Percentiles rank a stretch among this genome's conserved stretches.
phyloP scores from a whole-genome alignment of 1,140 invertebrate species.

The Pentalonia nigronervosa region DNA sequence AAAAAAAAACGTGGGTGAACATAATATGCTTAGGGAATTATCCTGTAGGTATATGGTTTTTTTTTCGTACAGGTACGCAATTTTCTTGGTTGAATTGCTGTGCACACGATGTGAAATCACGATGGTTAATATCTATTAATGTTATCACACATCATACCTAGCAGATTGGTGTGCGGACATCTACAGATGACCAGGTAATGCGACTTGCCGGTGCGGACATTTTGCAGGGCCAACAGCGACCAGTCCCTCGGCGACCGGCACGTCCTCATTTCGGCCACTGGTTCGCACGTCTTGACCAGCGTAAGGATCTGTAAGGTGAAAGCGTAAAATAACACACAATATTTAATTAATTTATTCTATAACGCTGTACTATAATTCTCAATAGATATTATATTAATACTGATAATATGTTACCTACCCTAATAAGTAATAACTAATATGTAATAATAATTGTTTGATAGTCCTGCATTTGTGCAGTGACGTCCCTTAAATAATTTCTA shows the following conservation, averaged over 20 bases:
- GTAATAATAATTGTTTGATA: background rate
- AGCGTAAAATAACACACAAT: background rate
- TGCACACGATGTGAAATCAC: background rate
- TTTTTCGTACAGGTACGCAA: no score
- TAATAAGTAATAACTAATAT: background rate
- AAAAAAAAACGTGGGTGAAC: no score
- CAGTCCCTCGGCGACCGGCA: slow-evolving; percentile 88
- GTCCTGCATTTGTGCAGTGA: background rate
- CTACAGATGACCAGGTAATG: slow-evolving; percentile 93
- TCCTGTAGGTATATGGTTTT: no score
- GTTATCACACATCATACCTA: slow-evolving; percentile 59
- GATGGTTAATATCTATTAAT: background rate
- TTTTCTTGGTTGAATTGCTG: background rate
- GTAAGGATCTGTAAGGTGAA: slow-evolving; percentile 75
- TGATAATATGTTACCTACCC: background rate
- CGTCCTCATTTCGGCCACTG: slow-evolving; percentile 85
- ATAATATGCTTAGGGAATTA: no score
- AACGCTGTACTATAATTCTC: background rate
- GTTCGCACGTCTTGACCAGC: slow-evolving; percentile 91
- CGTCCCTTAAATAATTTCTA: background rate
- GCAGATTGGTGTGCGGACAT: slow-evolving; percentile 75
- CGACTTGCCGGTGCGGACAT: slow-evolving; percentile 89
- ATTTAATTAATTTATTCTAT: background rate
- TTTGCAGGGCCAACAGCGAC: slow-evolving; percentile 89
- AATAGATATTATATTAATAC: background rate